phyloP scores from a whole-genome alignment of 2,113 vertebrate genomes.

The Laticauda laticaudata region DNA sequence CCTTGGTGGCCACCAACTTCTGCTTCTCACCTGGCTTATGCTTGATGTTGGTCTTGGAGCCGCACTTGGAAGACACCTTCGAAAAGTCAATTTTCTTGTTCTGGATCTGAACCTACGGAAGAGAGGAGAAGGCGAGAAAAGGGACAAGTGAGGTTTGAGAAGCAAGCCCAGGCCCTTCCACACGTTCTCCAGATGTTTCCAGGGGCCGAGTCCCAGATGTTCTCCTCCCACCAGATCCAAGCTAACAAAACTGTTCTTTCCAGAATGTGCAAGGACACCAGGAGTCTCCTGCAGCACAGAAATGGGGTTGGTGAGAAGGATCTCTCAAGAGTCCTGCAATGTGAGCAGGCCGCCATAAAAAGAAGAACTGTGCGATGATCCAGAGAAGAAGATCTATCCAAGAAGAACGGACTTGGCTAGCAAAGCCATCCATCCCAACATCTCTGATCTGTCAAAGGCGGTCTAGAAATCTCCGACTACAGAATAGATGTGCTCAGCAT shows the following conservation, averaged over 20 bases:
- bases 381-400: neutral
- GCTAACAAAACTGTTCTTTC: neutral
- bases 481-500: neutral
- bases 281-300: neutral
- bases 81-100: slow-evolving; percentile 94
- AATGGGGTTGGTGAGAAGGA: fast-evolving
- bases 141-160: neutral
- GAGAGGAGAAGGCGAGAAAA: slow-evolving; percentile 7
- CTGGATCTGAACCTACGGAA: slow-evolving; percentile 86
- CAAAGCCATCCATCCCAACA: neutral
- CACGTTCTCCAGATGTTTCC: fast-evolving
- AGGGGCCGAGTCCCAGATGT: neutral
- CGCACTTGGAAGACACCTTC: slow-evolving; percentile 93
- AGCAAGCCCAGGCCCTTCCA: fast-evolving
- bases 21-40: slow-evolving; percentile 86
- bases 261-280: neutral
- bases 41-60: slow-evolving; percentile 91
- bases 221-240: neutral
- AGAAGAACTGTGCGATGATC: fast-evolving
- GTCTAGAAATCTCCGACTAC: neutral
- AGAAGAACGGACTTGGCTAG: neutral
- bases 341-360: neutral
- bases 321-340: neutral
- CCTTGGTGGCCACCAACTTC: neutral
- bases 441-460: neutral